A percentile compares a stretch with the other conserved stretches of the same genome.
phyloP scores from a whole-genome alignment of 2,888 invertebrate species.

The Plagodis dolabraria region DNA sequence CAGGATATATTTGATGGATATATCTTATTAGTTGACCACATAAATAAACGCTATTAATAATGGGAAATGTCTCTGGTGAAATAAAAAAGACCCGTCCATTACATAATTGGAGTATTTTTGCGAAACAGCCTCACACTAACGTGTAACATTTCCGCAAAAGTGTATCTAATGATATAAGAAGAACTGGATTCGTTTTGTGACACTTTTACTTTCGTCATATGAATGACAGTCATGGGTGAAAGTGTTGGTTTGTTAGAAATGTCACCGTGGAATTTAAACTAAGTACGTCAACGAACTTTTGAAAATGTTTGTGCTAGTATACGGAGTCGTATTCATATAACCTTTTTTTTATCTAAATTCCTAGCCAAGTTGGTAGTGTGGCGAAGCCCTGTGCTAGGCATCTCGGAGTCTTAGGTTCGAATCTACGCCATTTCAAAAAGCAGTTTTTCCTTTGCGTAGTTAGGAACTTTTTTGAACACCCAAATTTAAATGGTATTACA shows the following conservation, averaged over 20 bases:
- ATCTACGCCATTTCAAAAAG: no score
- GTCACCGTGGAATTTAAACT: conserved; percentile 16
- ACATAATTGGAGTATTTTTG: conserved; percentile 32
- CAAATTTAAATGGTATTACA: no score
- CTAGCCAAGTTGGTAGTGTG: no score
- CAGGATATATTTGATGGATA: conserved; percentile 17
- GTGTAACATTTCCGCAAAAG: conserved; percentile 29
- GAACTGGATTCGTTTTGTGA: conserved; percentile 56
- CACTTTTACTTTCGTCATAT: conserved; percentile 61
- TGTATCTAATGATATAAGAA: conserved; percentile 39
- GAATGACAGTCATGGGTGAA: conserved; percentile 42
- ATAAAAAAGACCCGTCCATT: conserved; percentile 27
- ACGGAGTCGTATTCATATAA: no score
- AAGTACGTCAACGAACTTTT: no score
- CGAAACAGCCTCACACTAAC: conserved; percentile 27
- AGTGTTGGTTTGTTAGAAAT: conserved; percentile 37
- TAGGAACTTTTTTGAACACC: no score
- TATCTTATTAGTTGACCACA: conserved; percentile 13
- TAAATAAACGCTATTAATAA: conserved; percentile 8
- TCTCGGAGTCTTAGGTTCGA: no score
- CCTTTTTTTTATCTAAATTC: no score
- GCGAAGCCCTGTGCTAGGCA: no score
- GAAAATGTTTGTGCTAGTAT: no score
- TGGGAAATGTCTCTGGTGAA: conserved; percentile 16
- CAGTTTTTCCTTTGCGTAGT: no score